Evolutionary conservation across 1,140 invertebrate species (phyloP).

Genomic region (Lepidurus arcticus): DNA sequence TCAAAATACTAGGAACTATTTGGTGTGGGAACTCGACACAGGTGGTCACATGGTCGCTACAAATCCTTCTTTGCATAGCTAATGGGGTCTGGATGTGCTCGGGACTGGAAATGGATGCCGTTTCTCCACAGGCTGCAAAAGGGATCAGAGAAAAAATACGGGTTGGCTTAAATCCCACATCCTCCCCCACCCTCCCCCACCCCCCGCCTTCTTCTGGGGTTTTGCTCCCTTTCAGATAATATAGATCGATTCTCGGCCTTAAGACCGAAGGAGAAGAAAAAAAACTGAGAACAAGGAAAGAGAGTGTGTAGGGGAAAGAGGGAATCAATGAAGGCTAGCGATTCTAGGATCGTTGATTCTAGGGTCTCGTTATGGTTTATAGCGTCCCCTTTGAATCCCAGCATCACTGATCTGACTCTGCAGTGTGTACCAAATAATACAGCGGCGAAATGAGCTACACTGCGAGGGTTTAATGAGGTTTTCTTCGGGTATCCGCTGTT

Average conservation of each 20-base stretch:
- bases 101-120: background rate
- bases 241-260: background rate
- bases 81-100: background rate
- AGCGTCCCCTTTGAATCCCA: background rate
- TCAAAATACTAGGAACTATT: no score
- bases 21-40: no score
- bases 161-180: background rate
- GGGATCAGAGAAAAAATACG: background rate
- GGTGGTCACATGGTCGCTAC: background rate
- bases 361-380: no score
- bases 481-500: background rate
- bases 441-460: background rate
- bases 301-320: no score
- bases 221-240: background rate
- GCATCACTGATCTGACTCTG: background rate
- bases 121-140: background rate
- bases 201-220: background rate
- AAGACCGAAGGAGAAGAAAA: background rate
- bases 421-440: background rate
- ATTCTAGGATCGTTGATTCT: no score
- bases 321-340: no score
- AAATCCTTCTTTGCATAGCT: slow-evolving; percentile 15
- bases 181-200: background rate
- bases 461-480: background rate
- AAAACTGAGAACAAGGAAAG: no score